Evolutionary conservation across 2,797 vertebrate genomes (phyloP), one percentile per base, ranked within the genome.

Genomic region (Brachyalestes nurse): DNA sequence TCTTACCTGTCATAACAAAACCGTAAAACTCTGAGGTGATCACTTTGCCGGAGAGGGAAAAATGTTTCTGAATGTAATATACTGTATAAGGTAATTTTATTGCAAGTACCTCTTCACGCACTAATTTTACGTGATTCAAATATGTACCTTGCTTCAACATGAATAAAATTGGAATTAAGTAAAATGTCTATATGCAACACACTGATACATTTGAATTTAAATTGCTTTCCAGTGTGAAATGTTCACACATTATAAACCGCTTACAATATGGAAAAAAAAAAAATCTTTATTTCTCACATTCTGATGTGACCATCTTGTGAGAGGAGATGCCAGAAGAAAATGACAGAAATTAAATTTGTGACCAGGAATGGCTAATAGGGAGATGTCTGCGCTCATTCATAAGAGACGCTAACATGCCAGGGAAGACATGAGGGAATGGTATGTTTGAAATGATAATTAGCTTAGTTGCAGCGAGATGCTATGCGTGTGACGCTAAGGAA

Each of bases 371-470:
- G 16, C 38, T 72, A 77, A 83, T 79, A 77, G 75, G 42, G 60
- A 72, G 72, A 83, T 28, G 62, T 69, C 19, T 2, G 45, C 58
- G 19, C 21, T 72, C 14, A 19, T 84, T 23, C 53, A 72, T 74
- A 61, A 88, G 90, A 87, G 86, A 85, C 85, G 77, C 86, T 93
- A 93, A 93, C 92, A 91, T 93, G 92, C 89, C 85, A 42, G 58
- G 86, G 84, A 88, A 89, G 89, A 88, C 88, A 87, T 53, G 7
- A 87, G 90, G 91, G 88, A 92, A 89, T 87, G 87, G 88, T 88
- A 75, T 86, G 87, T 93, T 93, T 94, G 93, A 94, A 93, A 93
- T 94, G 93, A 89, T 91, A 95, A 95, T 94, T 90, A 87, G 83
- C 89, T 88, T 81, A 91, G 77, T 88, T 91, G 90, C 86, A 88